phyloP scores from a whole-genome alignment of 2,888 invertebrate species.

The Clostera curtula region DNA sequence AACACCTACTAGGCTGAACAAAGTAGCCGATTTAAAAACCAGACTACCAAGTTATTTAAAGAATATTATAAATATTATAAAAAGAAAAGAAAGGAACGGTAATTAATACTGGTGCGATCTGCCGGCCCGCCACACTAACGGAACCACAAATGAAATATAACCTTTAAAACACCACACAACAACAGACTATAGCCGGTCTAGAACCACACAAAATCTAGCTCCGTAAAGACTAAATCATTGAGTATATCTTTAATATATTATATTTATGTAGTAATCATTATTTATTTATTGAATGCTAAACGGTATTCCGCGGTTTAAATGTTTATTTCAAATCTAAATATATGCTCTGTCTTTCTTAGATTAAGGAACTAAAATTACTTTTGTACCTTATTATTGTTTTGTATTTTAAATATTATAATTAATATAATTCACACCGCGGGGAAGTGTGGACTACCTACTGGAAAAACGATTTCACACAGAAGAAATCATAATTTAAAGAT shows the following conservation, averaged over 20 bases:
- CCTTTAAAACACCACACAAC: conserved; percentile 26
- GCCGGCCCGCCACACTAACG: conserved; percentile 27
- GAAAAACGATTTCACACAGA: too few relatives aligned
- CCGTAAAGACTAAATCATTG: conserved; percentile 41
- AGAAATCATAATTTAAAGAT: too few relatives aligned
- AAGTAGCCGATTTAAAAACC: too few relatives aligned
- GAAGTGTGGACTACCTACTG: conserved; percentile 12
- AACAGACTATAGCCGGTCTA: conserved; percentile 40
- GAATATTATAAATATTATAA: too few relatives aligned
- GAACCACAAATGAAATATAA: conserved; percentile 25
- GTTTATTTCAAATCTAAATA: conserved; percentile 50
- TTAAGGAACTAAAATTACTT: conserved; percentile 69
- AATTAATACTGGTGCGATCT: too few relatives aligned
- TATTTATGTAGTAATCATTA: conserved; percentile 32
- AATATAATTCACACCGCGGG: conserved; percentile 49
- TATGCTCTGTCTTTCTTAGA: conserved; percentile 67
- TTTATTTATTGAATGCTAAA: conserved; percentile 34
- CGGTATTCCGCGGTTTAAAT: conserved; percentile 34
- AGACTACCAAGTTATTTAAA: too few relatives aligned
- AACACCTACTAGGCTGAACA: too few relatives aligned
- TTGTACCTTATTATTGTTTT: conserved; percentile 63
- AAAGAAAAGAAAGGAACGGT: too few relatives aligned
- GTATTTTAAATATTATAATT: conserved; percentile 46
- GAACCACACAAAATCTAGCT: conserved; percentile 45
- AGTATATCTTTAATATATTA: conserved; percentile 36